Evolutionary conservation across 2,113 vertebrate species (phyloP).

Genomic region (Leptobrachium ailaonicum): DNA sequence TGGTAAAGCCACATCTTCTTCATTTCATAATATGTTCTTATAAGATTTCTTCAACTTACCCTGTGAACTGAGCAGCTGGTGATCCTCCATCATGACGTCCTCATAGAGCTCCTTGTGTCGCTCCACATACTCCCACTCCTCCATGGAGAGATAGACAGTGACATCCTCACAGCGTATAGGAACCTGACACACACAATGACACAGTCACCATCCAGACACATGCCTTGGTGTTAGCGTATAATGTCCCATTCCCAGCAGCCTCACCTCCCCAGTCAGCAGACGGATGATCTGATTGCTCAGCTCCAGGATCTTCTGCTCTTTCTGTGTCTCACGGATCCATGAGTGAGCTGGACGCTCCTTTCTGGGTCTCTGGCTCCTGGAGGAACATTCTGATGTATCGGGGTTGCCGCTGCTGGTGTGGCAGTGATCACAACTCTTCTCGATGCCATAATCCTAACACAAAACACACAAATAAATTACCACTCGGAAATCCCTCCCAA

Average conservation of each 20-base stretch:
- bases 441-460: not conserved
- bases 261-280: constrained; percentile 35
- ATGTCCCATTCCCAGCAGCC: not conserved
- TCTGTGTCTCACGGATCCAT: not conserved
- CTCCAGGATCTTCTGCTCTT: constrained; percentile 20
- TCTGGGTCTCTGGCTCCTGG: not conserved
- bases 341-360: not conserved
- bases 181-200: too few species aligned
- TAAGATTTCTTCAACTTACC: not conserved
- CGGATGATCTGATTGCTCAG: constrained; percentile 18
- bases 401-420: not conserved
- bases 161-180: constrained; percentile 2
- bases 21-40: too few species aligned
- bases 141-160: not conserved
- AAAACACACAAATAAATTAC: not conserved
- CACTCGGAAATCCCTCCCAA: not conserved
- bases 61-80: not conserved
- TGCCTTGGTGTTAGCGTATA: not conserved
- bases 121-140: constrained; percentile 15
- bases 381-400: not conserved
- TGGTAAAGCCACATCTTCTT: too few species aligned
- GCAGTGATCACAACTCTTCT: not conserved
- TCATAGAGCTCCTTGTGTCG: not conserved
- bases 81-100: not conserved
- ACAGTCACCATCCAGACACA: not conserved